Conservation (phyloP, 2,797 vertebrate species). For the Enteromius viviparus region DNA sequence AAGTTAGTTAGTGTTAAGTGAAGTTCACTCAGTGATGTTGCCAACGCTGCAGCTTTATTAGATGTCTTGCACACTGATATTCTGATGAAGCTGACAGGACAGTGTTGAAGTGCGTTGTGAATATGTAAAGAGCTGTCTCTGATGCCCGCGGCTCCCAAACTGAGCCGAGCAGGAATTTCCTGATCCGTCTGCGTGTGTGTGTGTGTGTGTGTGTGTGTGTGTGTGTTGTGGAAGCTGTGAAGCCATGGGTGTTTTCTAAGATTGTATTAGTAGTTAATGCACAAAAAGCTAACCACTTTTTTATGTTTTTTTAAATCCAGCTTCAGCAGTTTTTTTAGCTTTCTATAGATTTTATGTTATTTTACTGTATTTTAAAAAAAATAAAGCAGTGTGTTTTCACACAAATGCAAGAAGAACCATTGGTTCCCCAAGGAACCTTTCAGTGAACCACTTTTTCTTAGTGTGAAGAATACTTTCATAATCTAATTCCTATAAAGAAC, state of each 20-base stretch:
- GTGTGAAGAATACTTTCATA: background rate
- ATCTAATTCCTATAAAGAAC: background rate
- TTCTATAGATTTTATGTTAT: no score
- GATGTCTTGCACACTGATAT: background rate
- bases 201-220: background rate
- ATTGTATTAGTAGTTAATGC: background rate
- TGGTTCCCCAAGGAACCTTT: background rate
- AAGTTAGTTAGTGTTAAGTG: background rate
- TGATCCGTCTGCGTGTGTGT: background rate
- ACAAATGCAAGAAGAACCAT: no score
- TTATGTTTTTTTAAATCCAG: no score
- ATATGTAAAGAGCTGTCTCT: slow-evolving; percentile 4
- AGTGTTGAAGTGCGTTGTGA: background rate
- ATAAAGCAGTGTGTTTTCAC: background rate
- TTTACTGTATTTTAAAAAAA: background rate
- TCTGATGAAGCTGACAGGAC: background rate
- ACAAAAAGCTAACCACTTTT: background rate
- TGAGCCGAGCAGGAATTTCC: slow-evolving; percentile 13
- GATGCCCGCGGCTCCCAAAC: background rate
- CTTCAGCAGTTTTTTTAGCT: no score
- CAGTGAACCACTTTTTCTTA: background rate
- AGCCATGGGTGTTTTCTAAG: background rate
- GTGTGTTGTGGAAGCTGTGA: background rate
- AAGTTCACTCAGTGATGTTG: background rate
- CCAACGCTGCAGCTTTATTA: background rate